Percentiles rank a stretch among this genome's conserved stretches.
Conservation (phyloP, 2,797 vertebrate species). For the Catostomus latipinnis region DNA sequence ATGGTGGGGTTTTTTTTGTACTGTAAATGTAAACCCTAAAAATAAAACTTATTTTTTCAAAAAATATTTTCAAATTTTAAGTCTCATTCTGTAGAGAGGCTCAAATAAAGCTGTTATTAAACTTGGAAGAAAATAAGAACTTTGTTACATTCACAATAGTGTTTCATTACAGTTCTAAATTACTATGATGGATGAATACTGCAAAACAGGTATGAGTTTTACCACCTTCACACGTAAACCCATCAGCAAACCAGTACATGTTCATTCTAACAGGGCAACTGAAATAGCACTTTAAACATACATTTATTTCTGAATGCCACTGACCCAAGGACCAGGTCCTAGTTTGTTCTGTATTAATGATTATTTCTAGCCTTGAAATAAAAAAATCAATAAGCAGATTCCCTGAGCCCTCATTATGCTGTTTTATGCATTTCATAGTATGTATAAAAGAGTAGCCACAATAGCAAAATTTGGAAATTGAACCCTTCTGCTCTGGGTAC, state of each 20-base stretch:
- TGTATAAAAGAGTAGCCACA: constrained; percentile 66
- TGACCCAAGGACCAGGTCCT: constrained; percentile 68
- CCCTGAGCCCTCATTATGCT: constrained; percentile 74
- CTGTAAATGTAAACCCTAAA: background rate
- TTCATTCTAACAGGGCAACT: constrained; percentile 14
- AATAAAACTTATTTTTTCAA: background rate
- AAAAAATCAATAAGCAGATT: constrained; percentile 70
- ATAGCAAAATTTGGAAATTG: constrained; percentile 74
- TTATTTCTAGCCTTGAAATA: constrained; percentile 69
- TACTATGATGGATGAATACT: background rate
- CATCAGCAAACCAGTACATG: background rate
- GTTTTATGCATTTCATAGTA: constrained; percentile 68
- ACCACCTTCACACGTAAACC: background rate
- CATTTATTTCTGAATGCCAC: constrained; percentile 21
- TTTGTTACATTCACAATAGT: background rate
- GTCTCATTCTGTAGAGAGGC: background rate
- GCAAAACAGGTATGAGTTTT: background rate
- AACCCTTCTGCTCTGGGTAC: constrained; percentile 66
- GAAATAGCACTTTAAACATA: constrained; percentile 39
- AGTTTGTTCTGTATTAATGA: constrained; percentile 73
- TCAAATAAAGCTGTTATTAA: background rate
- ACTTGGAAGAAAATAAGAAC: background rate
- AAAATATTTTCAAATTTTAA: background rate
- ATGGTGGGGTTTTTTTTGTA: background rate
- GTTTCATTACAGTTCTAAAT: background rate